phyloP scores from a whole-genome alignment of 2,888 invertebrate species.

The Junonia oenone region DNA sequence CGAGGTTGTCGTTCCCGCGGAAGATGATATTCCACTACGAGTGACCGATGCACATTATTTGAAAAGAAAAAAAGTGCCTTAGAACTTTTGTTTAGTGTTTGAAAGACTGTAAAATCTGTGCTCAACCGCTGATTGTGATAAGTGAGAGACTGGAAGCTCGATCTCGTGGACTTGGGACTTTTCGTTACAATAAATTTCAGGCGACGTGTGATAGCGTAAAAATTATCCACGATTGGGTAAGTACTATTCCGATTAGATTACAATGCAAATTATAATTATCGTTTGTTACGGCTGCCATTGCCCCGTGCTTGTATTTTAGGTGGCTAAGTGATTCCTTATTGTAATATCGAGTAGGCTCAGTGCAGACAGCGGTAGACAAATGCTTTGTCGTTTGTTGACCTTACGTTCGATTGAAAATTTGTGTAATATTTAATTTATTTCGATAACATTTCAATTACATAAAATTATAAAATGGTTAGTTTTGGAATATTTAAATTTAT shows the following conservation, averaged over 20 bases:
- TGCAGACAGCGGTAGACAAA: constrained; percentile 28
- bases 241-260: constrained; percentile 74
- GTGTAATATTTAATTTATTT: background rate
- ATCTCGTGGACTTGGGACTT: constrained; percentile 54
- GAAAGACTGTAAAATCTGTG: constrained; percentile 58
- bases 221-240: constrained; percentile 78
- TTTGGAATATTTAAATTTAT: background rate
- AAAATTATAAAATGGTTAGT: background rate
- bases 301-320: constrained; percentile 44
- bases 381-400: constrained; percentile 29
- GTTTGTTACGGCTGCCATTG: constrained; percentile 46
- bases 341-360: constrained; percentile 35
- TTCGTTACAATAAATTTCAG: constrained; percentile 44
- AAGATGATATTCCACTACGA: constrained; percentile 44
- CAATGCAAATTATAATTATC: constrained; percentile 75
- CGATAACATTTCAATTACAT: too few species aligned
- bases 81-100: constrained; percentile 46
- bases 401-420: background rate
- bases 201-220: constrained; percentile 65
- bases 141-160: constrained; percentile 61
- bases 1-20: constrained; percentile 69
- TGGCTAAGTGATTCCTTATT: constrained; percentile 30
- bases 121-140: constrained; percentile 54
- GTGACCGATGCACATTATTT: constrained; percentile 49
- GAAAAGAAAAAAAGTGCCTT: constrained; percentile 49